These are phyloP conservation scores for Podabrus alpinus DNA, from an alignment of 2,888 invertebrate species.

Conservation along the genomic window DNA sequence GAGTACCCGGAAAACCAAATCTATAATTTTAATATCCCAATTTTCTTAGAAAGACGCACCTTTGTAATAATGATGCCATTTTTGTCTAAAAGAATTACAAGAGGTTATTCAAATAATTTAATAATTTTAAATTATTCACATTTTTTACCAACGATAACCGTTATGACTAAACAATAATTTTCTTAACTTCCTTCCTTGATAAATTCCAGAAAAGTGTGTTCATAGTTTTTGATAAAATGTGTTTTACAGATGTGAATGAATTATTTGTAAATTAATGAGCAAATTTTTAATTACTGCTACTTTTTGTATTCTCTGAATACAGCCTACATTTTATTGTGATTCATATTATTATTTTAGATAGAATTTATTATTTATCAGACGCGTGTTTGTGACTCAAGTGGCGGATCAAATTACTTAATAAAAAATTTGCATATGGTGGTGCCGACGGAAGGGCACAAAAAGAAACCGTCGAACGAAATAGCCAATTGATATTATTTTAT, in stretches of 20 bases:
- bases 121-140: neutral
- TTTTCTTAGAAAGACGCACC: slow-evolving; percentile 23
- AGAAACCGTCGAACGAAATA: too few species aligned
- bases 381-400: neutral
- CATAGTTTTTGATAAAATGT: slow-evolving; percentile 9
- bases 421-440: neutral
- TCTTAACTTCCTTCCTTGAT: slow-evolving; percentile 17
- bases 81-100: neutral
- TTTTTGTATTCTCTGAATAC: slow-evolving; percentile 18
- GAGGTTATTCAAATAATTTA: neutral
- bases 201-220: slow-evolving; percentile 12
- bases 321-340: slow-evolving; percentile 4
- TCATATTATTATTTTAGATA: neutral
- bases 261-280: slow-evolving; percentile 22
- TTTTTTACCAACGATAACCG: neutral
- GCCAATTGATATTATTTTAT: too few species aligned
- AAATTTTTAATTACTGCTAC: slow-evolving; percentile 20
- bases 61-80: neutral
- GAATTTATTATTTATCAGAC: neutral
- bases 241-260: slow-evolving; percentile 14
- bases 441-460: neutral
- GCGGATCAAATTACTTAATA: neutral
- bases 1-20: slow-evolving; percentile 20
- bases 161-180: neutral
- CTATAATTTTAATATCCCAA: slow-evolving; percentile 16